Conservation (phyloP, 1,140 invertebrate species). For the Ooceraea biroi region DNA sequence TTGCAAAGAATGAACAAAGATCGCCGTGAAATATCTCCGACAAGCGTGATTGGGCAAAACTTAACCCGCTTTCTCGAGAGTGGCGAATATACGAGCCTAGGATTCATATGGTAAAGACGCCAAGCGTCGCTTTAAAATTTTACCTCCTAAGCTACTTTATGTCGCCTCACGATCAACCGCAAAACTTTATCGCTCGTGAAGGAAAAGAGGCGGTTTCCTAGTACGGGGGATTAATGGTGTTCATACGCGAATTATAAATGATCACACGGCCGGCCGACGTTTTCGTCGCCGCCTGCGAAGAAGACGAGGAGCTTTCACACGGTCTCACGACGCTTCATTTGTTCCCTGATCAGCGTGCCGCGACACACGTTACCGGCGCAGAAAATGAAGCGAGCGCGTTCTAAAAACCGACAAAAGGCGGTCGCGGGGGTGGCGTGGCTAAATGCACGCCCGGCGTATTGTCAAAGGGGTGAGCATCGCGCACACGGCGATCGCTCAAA, state of each 20-base stretch:
- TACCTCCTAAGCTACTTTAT: constrained; percentile 12
- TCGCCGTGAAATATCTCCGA: neutral
- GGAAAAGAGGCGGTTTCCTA: neutral
- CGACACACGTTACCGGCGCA: constrained; percentile 59
- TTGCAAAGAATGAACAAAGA: neutral
- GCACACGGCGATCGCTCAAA: constrained; percentile 68
- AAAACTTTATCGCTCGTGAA: constrained; percentile 14
- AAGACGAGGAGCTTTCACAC: neutral
- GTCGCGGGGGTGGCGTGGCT: constrained; percentile 53
- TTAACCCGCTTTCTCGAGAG: neutral
- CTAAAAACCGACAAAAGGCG: constrained; percentile 74
- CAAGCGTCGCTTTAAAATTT: constrained; percentile 23
- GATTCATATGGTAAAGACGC: constrained; percentile 1
- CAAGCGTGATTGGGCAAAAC: neutral
- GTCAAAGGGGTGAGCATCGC: constrained; percentile 70
- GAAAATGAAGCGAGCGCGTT: constrained; percentile 72
- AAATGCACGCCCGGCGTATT: constrained; percentile 70
- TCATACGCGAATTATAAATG: constrained; percentile 53
- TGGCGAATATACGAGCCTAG: constrained; percentile 1
- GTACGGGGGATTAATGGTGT: constrained; percentile 22
- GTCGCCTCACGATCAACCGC: neutral
- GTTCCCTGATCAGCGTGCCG: constrained; percentile 67
- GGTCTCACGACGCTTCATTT: constrained; percentile 67
- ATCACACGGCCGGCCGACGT: constrained; percentile 14
- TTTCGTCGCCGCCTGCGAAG: neutral